Evolutionary conservation across 2,797 vertebrate species (phyloP).

Genomic region (Liparis tanakae): DNA sequence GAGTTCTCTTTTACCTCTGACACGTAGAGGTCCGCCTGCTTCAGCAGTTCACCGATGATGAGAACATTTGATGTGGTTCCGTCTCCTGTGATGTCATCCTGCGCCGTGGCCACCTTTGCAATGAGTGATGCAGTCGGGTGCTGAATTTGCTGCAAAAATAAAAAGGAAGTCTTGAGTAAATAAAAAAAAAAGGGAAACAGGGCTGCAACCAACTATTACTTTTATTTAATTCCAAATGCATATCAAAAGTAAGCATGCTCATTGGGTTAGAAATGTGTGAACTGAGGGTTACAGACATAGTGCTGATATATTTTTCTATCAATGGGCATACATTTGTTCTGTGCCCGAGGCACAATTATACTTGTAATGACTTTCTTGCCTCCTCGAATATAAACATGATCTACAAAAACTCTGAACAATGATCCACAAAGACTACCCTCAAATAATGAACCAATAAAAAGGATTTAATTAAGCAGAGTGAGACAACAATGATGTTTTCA

Average conservation of each 20-base stretch:
- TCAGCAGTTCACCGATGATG: slow-evolving; percentile 96
- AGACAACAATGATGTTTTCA: not conserved
- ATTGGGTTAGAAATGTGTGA: not conserved
- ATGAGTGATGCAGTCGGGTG: slow-evolving; percentile 97
- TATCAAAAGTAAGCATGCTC: not conserved
- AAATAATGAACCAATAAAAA: not conserved
- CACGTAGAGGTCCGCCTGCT: slow-evolving; percentile 96
- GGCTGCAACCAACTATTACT: not conserved
- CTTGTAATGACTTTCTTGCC: not conserved
- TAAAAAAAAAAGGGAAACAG: not conserved
- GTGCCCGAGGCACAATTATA: not conserved
- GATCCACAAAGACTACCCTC: not conserved
- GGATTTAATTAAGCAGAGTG: not conserved
- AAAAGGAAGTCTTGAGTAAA: not conserved
- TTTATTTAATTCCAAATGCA: not conserved
- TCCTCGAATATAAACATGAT: not conserved
- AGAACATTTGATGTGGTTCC: slow-evolving; percentile 98
- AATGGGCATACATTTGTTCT: not conserved
- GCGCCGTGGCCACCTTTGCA: slow-evolving; percentile 96
- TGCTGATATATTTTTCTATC: too few relatives aligned
- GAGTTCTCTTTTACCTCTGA: slow-evolving; percentile 86
- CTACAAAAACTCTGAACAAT: not conserved
- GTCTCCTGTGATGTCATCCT: slow-evolving; percentile 98
- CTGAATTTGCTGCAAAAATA: slow-evolving; percentile 92
- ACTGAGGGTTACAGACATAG: not conserved